These are phyloP conservation scores for Platycercus adscitus DNA, from an alignment of 2,113 vertebrate genomes.

Conservation along the genomic window DNA sequence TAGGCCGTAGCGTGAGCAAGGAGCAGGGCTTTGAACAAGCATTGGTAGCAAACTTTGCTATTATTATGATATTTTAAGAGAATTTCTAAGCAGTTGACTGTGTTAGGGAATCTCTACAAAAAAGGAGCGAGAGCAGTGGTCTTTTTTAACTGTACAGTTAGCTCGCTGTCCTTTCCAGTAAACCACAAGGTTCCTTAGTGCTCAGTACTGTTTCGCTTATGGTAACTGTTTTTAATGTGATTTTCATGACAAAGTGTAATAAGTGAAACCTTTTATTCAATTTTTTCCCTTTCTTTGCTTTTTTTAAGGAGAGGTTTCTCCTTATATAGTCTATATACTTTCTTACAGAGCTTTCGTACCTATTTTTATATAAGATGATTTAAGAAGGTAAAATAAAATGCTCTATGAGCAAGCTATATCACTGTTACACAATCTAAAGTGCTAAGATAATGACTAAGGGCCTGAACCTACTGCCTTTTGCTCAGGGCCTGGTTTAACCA, in stretches of 20 bases:
- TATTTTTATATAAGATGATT: conserved; percentile 78
- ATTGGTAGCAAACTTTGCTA: conserved; percentile 52
- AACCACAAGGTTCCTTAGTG: conserved; percentile 52
- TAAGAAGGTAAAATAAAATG: conserved; percentile 67
- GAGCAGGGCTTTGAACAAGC: conserved; percentile 37
- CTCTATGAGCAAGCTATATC: conserved; percentile 74
- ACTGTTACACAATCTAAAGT: conserved; percentile 66
- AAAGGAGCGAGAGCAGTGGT: background rate
- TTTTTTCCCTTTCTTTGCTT: conserved; percentile 49
- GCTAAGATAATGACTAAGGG: conserved; percentile 46
- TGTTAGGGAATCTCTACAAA: conserved; percentile 18
- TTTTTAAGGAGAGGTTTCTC: conserved; percentile 65
- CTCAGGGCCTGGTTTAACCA: conserved; percentile 42
- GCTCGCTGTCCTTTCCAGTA: conserved; percentile 61
- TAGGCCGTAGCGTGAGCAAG: background rate
- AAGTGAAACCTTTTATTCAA: conserved; percentile 52
- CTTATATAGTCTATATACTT: conserved; percentile 72
- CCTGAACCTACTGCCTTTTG: conserved; percentile 59
- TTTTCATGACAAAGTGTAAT: conserved; percentile 65
- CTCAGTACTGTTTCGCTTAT: conserved; percentile 60
- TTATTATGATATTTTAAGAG: conserved; percentile 20
- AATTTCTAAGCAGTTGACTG: conserved; percentile 46
- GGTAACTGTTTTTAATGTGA: conserved; percentile 65
- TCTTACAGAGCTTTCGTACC: conserved; percentile 81
- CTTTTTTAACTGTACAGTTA: conserved; percentile 47